phyloP scores from a whole-genome alignment of 2,113 vertebrate species.

The Ellobius talpinus region DNA sequence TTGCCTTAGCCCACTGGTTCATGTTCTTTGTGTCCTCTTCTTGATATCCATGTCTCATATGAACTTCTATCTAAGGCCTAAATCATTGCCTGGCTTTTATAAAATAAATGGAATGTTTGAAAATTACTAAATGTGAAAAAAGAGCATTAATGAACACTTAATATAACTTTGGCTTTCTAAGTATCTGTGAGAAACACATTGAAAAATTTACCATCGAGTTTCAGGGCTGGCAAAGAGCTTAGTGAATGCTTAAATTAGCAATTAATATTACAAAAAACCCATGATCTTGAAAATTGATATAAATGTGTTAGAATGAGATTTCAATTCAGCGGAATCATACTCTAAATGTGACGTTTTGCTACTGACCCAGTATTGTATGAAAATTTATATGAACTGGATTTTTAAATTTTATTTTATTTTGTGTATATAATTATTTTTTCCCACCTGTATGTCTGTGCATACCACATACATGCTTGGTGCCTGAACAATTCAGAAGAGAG shows the following conservation, averaged over 20 bases:
- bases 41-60: neutral
- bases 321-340: neutral
- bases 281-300: neutral
- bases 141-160: neutral
- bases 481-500: no score
- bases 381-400: neutral
- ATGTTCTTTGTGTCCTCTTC: neutral
- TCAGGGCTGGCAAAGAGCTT: neutral
- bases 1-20: neutral
- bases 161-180: neutral
- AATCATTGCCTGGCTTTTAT: neutral
- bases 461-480: neutral
- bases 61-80: neutral
- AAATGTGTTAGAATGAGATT: neutral
- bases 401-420: neutral
- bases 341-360: neutral
- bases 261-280: neutral
- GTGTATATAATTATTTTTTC: neutral
- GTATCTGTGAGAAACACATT: neutral
- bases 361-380: neutral
- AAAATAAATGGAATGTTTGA: neutral
- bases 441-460: neutral
- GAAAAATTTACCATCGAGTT: neutral
- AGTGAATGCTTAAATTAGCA: neutral
- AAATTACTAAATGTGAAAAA: constrained; percentile 18